phyloP scores from a whole-genome alignment of 2,797 vertebrate species.

The Zalophus californianus region DNA sequence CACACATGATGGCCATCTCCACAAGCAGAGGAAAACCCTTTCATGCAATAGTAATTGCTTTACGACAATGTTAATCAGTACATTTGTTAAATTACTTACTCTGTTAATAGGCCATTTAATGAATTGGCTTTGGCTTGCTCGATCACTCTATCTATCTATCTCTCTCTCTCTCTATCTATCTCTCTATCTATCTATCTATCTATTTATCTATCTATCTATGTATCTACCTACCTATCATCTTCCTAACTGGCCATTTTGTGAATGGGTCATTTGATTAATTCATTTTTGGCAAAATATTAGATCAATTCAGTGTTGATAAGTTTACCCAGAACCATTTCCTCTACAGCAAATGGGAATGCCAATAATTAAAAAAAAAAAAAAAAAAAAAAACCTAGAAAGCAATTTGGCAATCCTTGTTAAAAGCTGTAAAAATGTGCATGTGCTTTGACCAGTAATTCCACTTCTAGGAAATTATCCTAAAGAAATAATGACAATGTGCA shows the following conservation, averaged over 20 bases:
- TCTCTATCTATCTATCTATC: not conserved
- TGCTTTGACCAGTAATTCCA: constrained; percentile 45
- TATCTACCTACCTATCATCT: not conserved
- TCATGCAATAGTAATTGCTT: not conserved
- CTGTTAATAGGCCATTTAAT: constrained; percentile 41
- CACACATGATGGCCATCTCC: not conserved
- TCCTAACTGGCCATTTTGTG: constrained; percentile 4
- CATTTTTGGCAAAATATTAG: constrained; percentile 56
- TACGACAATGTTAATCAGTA: not conserved
- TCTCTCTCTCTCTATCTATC: not conserved
- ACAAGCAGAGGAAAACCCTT: not conserved
- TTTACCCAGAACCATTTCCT: constrained; percentile 53
- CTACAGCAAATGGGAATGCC: not conserved
- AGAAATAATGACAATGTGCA: constrained; percentile 50
- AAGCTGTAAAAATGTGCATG: not conserved
- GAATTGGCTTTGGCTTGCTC: not conserved
- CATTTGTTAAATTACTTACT: constrained; percentile 35
- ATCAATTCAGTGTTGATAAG: constrained; percentile 30
- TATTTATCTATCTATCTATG: not conserved
- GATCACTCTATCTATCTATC: not conserved
- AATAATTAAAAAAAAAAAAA: not conserved
- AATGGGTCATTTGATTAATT: constrained; percentile 31
- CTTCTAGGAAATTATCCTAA: constrained; percentile 63
- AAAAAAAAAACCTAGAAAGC: not conserved
- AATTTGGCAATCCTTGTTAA: constrained; percentile 23